Conservation (phyloP, 2,888 invertebrate genomes). For the Drosophila demipolita region DNA sequence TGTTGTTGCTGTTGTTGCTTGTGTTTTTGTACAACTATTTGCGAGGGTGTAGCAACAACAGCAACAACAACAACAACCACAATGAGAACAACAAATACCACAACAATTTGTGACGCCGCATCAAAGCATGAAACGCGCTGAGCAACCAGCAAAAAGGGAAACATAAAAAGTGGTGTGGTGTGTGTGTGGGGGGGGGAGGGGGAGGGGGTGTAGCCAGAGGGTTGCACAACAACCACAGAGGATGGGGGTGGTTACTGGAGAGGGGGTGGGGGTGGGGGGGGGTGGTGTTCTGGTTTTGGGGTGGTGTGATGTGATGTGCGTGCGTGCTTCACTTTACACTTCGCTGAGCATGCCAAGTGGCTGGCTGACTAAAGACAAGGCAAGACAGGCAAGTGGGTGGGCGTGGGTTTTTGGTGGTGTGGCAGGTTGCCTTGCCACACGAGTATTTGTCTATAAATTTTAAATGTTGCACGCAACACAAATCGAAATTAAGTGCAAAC, state of each 20-base stretch:
- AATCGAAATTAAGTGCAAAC: conserved; percentile 74
- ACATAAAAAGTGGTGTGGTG: conserved; percentile 45
- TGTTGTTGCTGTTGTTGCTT: conserved; percentile 7
- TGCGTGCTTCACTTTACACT: conserved; percentile 73
- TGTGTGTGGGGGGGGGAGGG: background rate
- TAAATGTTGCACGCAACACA: conserved; percentile 80
- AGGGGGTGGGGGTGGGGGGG: too few species aligned
- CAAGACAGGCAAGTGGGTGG: background rate
- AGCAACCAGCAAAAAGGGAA: conserved; percentile 67
- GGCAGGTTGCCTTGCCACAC: conserved; percentile 11
- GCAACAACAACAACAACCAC: conserved; percentile 43
- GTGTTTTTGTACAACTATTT: conserved; percentile 14
- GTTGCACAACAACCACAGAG: conserved; percentile 15
- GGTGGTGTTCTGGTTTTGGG: background rate
- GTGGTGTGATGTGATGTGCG: conserved; percentile 37
- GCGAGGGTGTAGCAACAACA: conserved; percentile 32
- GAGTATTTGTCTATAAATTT: conserved; percentile 77
- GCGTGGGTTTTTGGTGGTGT: background rate
- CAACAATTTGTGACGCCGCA: conserved; percentile 82
- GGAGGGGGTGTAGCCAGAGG: conserved; percentile 18
- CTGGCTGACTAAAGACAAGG: conserved; percentile 61
- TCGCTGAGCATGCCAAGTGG: conserved; percentile 77
- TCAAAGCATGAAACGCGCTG: conserved; percentile 78
- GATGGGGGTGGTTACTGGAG: background rate
- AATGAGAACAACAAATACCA: conserved; percentile 72